phyloP scores from a whole-genome alignment of 2,888 invertebrate genomes.

The Pristionchus maxplancki region DNA sequence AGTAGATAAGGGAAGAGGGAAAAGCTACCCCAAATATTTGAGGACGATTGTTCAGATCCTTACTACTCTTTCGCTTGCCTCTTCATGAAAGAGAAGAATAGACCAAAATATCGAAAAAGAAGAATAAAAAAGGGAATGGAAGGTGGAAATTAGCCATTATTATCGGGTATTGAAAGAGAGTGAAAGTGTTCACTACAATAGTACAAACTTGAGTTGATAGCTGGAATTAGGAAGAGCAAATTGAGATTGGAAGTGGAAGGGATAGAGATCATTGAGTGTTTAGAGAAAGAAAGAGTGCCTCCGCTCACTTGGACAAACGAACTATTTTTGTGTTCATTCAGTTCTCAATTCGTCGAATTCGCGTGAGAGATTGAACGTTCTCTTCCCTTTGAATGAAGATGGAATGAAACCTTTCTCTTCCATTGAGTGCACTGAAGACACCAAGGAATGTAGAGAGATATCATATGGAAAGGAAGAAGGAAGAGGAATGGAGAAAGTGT shows the following conservation, averaged over 20 bases:
- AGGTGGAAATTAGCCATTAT: background rate
- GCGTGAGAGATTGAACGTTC: constrained; percentile 2
- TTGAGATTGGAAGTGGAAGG: background rate
- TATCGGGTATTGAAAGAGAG: background rate
- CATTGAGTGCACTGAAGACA: background rate
- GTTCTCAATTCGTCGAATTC: constrained; percentile 19
- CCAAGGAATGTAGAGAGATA: background rate
- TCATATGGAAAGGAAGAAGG: background rate
- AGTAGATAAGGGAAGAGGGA: constrained; percentile 41
- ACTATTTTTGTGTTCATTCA: constrained; percentile 21
- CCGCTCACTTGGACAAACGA: constrained; percentile 13
- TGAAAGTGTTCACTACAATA: background rate
- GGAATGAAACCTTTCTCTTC: background rate
- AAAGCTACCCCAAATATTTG: constrained; percentile 44
- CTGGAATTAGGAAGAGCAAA: constrained; percentile 16
- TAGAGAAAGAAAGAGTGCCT: background rate
- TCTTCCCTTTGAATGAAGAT: background rate
- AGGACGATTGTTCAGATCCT: constrained; percentile 39
- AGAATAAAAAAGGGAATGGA: background rate
- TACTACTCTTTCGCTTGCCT: constrained; percentile 12
- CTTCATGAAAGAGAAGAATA: background rate
- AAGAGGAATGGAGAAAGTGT: background rate
- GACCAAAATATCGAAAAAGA: background rate
- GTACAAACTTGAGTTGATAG: constrained; percentile 19
- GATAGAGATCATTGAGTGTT: constrained; percentile 23